Evolutionary conservation across 2,797 vertebrate genomes (phyloP).

Genomic region (Danio jaintianensis): DNA sequence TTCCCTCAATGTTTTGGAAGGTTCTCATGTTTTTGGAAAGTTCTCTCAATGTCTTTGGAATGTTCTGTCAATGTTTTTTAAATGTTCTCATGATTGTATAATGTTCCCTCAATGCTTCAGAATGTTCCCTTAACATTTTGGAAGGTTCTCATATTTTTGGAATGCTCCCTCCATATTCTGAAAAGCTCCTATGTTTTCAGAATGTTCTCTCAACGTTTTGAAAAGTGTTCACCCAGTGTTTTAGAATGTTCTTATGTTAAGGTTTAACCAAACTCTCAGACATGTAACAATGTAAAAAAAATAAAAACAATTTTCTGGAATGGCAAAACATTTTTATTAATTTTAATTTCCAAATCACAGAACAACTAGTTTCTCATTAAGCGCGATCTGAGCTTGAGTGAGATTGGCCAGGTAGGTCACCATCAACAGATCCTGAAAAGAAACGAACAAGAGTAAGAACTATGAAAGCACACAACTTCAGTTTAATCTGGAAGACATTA

Average conservation of each 20-base stretch:
- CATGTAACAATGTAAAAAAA: background rate
- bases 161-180: too few relatives aligned
- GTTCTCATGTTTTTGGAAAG: too few relatives aligned
- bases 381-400: constrained; percentile 96
- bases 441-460: constrained; percentile 22
- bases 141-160: too few relatives aligned
- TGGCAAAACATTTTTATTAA: constrained; percentile 36
- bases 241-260: background rate
- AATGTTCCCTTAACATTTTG: too few relatives aligned
- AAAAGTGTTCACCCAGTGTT: background rate
- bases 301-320: constrained; percentile 30
- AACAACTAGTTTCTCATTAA: constrained; percentile 95
- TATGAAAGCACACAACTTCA: constrained; percentile 6
- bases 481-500: background rate
- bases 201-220: too few relatives aligned
- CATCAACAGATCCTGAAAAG: constrained; percentile 93
- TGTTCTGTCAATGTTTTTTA: too few relatives aligned
- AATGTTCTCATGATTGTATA: too few relatives aligned
- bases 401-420: constrained; percentile 98
- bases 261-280: background rate
- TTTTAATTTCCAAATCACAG: constrained; percentile 69
- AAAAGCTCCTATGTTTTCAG: too few relatives aligned
- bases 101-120: too few relatives aligned
- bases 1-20: too few relatives aligned
- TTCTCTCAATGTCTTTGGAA: too few relatives aligned